These are phyloP conservation scores for Rhogogaster chlorosoma DNA, from an alignment of 2,888 invertebrate genomes.

Conservation along the genomic window DNA sequence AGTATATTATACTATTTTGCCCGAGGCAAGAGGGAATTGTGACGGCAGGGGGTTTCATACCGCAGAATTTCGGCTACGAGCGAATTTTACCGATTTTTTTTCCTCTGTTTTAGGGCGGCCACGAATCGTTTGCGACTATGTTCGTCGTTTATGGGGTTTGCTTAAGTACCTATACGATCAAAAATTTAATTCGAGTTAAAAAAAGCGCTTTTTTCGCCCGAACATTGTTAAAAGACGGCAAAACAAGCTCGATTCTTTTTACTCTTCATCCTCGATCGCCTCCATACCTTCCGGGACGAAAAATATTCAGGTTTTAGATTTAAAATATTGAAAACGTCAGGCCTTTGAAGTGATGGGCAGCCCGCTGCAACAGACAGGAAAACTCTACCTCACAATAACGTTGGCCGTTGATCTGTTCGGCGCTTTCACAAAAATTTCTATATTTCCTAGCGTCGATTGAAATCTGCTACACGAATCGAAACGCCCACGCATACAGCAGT, in stretches of 20 bases:
- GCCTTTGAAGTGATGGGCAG: slow-evolving; percentile 65
- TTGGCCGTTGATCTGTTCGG: slow-evolving; percentile 65
- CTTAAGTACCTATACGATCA: not conserved
- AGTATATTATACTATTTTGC: slow-evolving; percentile 74
- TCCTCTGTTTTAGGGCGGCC: not conserved
- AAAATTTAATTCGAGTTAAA: not conserved
- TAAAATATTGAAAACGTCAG: slow-evolving; percentile 66
- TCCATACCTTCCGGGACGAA: not conserved
- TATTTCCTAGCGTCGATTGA: slow-evolving; percentile 62
- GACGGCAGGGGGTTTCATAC: slow-evolving; percentile 62
- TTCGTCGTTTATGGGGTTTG: slow-evolving; percentile 23
- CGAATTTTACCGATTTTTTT: slow-evolving; percentile 37
- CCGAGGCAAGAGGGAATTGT: slow-evolving; percentile 72
- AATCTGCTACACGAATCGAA: slow-evolving; percentile 58
- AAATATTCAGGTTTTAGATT: slow-evolving; percentile 54
- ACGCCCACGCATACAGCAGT: not conserved
- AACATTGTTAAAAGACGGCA: slow-evolving; percentile 2
- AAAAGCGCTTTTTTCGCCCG: not conserved
- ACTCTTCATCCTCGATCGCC: not conserved
- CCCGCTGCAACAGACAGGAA: slow-evolving; percentile 63
- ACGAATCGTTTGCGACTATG: slow-evolving; percentile 44
- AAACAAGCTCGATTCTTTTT: not conserved
- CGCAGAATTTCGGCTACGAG: slow-evolving; percentile 61
- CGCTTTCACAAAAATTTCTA: slow-evolving; percentile 66
- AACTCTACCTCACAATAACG: slow-evolving; percentile 34